Conservation (phyloP, 2,113 vertebrate species). For the Scortum barcoo region DNA sequence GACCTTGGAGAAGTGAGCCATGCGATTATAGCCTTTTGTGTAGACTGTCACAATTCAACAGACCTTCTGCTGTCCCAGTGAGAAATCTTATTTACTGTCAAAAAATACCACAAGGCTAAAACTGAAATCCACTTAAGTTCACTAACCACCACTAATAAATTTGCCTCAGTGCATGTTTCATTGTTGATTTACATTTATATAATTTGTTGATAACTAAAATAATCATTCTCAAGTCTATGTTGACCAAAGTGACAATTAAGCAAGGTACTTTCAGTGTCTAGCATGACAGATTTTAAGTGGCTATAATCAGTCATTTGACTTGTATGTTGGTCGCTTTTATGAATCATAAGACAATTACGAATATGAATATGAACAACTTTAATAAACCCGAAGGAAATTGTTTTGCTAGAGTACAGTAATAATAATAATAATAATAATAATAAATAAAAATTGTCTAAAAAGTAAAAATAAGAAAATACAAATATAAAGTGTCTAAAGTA, state of each 20-base stretch:
- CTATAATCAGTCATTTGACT: not conserved
- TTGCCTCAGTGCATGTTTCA: not conserved
- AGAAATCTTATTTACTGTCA: not conserved
- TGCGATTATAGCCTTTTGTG: conserved; percentile 22
- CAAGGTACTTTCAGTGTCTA: not conserved
- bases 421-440: no score
- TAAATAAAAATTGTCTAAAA: no score
- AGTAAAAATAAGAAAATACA: no score
- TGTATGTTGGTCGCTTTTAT: no score
- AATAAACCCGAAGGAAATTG: no score
- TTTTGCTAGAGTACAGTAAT: no score
- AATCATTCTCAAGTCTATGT: not conserved
- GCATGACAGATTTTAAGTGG: not conserved
- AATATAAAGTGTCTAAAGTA: no score
- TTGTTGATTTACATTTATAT: not conserved
- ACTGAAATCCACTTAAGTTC: not conserved
- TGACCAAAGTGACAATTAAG: not conserved
- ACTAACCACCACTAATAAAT: not conserved
- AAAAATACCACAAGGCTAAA: not conserved
- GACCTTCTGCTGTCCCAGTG: not conserved
- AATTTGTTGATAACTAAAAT: not conserved
- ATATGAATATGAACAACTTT: no score
- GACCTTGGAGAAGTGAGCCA: conserved; percentile 13
- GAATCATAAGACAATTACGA: no score
- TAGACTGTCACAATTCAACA: conserved; percentile 1